phyloP scores from a whole-genome alignment of 1,140 invertebrate species.

The Vanessa tameamea region DNA sequence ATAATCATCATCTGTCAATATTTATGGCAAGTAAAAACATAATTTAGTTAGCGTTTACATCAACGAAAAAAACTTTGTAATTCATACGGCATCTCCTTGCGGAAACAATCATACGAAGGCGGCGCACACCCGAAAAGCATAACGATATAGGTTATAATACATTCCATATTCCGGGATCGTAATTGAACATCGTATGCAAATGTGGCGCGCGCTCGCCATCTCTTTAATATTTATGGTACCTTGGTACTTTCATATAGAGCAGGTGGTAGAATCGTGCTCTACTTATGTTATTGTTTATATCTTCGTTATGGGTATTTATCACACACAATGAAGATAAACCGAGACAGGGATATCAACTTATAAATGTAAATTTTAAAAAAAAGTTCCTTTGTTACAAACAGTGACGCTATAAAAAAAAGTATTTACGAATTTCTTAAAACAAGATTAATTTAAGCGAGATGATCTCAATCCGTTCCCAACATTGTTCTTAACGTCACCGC shows the following conservation, averaged over 20 bases:
- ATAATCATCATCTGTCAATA: background rate
- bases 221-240: conserved; percentile 68
- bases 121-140: conserved; percentile 53
- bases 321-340: too few relatives aligned
- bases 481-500: conserved; percentile 36
- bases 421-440: conserved; percentile 26
- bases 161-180: conserved; percentile 68
- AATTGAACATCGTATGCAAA: conserved; percentile 75
- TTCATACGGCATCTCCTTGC: conserved; percentile 23
- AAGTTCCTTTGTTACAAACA: conserved; percentile 6
- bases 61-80: background rate
- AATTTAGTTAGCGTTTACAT: too few relatives aligned
- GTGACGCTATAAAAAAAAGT: conserved; percentile 10
- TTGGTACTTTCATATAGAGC: conserved; percentile 60
- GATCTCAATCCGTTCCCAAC: conserved; percentile 34
- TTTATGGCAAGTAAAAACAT: too few relatives aligned
- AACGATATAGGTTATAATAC: conserved; percentile 62
- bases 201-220: conserved; percentile 59
- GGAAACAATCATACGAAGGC: conserved; percentile 56
- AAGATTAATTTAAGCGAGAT: conserved; percentile 18
- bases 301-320: background rate
- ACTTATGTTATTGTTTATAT: conserved; percentile 51
- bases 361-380: conserved; percentile 4
- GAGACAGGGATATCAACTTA: background rate
- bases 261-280: conserved; percentile 53